These are phyloP conservation scores for Apogon talboti DNA, from an alignment of 2,797 vertebrate genomes.

Conservation along the genomic window DNA sequence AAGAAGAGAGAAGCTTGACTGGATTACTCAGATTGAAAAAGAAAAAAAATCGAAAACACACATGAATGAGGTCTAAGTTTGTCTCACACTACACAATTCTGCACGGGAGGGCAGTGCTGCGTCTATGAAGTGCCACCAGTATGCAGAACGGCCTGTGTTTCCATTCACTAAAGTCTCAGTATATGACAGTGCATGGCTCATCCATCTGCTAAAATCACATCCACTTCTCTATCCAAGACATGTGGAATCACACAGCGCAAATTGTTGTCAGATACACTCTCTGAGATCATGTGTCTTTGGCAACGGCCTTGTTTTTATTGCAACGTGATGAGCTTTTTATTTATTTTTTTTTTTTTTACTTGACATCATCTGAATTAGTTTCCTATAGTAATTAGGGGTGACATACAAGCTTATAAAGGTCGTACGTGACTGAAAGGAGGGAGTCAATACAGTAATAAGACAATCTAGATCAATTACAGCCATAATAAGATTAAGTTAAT, in stretches of 20 bases:
- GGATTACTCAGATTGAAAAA: slow-evolving; percentile 30
- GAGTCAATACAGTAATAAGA: slow-evolving; percentile 7
- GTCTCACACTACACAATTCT: slow-evolving; percentile 42
- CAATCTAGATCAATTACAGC: background rate
- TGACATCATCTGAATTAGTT: background rate
- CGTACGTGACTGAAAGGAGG: slow-evolving; percentile 7
- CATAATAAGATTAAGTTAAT: slow-evolving; percentile 19
- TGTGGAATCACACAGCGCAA: slow-evolving; percentile 24
- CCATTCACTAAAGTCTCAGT: slow-evolving; percentile 16
- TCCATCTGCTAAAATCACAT: slow-evolving; percentile 34
- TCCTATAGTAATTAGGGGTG: slow-evolving; percentile 19
- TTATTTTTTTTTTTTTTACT: slow-evolving; percentile 2
- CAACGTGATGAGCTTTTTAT: background rate
- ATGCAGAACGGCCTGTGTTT: slow-evolving; percentile 1
- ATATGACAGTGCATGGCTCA: slow-evolving; percentile 21
- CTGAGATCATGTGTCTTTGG: slow-evolving; percentile 1
- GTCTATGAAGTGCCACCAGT: slow-evolving; percentile 46
- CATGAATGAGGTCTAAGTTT: slow-evolving; percentile 26
- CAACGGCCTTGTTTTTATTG: background rate
- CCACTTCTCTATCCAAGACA: slow-evolving; percentile 23
- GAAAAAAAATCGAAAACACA: slow-evolving; percentile 46
- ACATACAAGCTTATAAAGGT: slow-evolving; percentile 32
- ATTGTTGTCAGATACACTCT: slow-evolving; percentile 30
- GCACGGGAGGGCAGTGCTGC: background rate
- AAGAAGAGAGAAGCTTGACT: slow-evolving; percentile 7